These are phyloP conservation scores for Spea hammondii DNA, from an alignment of 2,797 vertebrate species.

Conservation along the genomic window DNA sequence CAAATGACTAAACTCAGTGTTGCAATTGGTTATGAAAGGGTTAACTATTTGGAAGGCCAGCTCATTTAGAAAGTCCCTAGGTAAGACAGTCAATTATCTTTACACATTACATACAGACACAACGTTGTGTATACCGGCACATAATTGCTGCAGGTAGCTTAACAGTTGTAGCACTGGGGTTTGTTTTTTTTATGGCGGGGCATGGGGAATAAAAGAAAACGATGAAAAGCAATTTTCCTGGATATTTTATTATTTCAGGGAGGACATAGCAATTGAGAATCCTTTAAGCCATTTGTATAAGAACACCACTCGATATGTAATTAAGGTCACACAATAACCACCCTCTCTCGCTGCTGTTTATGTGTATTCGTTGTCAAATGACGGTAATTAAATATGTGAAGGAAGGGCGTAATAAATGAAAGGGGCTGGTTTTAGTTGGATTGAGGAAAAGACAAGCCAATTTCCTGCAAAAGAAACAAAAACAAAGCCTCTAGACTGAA, in stretches of 20 bases:
- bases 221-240: conserved; percentile 29
- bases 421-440: not conserved
- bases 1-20: no score
- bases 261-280: conserved; percentile 1
- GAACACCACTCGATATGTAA: conserved; percentile 14
- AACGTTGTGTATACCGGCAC: no score
- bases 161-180: no score
- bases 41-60: no score
- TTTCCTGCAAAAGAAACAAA: not conserved
- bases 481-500: not conserved
- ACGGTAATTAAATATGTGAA: conserved; percentile 25
- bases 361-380: conserved; percentile 28
- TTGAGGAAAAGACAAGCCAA: not conserved
- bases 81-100: no score
- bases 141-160: no score
- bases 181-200: not conserved
- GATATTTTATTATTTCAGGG: conserved; percentile 30
- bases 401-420: not conserved
- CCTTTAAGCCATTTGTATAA: conserved; percentile 2
- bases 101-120: no score
- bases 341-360: conserved; percentile 3
- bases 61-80: no score
- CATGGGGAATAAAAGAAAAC: not conserved
- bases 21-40: no score
- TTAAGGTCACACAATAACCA: conserved; percentile 32